A percentile compares a stretch with the other conserved stretches of the same genome.
Conservation (phyloP, 2,797 vertebrate species). For the Platyrinchus mystaceus region DNA sequence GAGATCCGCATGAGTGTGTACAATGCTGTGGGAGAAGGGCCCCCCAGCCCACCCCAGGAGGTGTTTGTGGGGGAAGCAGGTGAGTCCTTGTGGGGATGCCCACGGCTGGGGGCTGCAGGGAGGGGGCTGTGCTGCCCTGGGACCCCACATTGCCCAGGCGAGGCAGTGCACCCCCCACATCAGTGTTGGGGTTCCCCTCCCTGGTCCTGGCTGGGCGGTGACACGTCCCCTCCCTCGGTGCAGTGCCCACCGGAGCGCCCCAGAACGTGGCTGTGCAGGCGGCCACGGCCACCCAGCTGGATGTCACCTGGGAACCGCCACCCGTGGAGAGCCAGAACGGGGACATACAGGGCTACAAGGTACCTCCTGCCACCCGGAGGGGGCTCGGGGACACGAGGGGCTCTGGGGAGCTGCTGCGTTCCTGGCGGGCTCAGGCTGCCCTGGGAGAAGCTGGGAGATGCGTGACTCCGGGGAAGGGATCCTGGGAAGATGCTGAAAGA, state of each 20-base stretch:
- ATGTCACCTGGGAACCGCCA: conserved; percentile 92
- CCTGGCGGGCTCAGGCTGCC: background rate
- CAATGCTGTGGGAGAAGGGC: conserved; percentile 92
- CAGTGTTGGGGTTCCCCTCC: accelerated
- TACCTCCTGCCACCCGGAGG: background rate
- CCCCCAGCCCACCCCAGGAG: conserved; percentile 89
- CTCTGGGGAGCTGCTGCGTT: background rate
- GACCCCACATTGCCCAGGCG: accelerated
- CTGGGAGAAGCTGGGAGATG: background rate
- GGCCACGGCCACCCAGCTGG: conserved; percentile 90
- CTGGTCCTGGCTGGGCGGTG: accelerated
- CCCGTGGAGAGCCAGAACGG: conserved; percentile 89
- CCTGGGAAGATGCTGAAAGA: accelerated
- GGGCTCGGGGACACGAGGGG: background rate
- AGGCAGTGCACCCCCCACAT: accelerated
- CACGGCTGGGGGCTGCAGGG: accelerated
- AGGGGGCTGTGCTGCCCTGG: background rate
- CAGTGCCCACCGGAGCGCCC: conserved; percentile 90
- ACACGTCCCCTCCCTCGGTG: background rate
- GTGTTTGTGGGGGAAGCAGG: conserved; percentile 97
- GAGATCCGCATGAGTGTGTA: conserved; percentile 95
- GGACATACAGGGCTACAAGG: conserved; percentile 98
- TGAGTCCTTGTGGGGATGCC: conserved; percentile 51
- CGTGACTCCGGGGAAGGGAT: accelerated
- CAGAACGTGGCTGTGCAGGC: conserved; percentile 87